Percentiles rank a stretch among this genome's conserved stretches.
Evolutionary conservation across 2,888 invertebrate genomes (phyloP).

Genomic region (Theodoxus fluviatilis): DNA sequence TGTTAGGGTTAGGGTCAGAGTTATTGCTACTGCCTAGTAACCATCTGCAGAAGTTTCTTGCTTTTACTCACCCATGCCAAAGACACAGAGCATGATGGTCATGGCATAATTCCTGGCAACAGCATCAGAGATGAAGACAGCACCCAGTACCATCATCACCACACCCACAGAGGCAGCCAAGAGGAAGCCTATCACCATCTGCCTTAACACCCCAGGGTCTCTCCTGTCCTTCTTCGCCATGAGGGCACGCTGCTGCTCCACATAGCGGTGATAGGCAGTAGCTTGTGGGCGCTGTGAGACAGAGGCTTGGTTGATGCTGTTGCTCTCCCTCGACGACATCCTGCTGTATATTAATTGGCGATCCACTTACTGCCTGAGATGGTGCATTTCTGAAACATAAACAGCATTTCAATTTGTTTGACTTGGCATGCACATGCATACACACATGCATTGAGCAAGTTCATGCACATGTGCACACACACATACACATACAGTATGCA

Average conservation of each 20-base stretch:
- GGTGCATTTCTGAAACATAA: no score
- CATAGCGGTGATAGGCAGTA: slow-evolving; percentile 33
- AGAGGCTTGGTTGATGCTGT: slow-evolving; percentile 28
- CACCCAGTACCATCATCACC: slow-evolving; percentile 51
- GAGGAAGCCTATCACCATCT: slow-evolving; percentile 56
- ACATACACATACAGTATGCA: no score
- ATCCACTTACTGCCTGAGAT: no score
- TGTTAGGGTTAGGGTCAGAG: no score
- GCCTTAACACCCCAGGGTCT: slow-evolving; percentile 47
- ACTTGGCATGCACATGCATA: no score
- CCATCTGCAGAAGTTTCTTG: no score
- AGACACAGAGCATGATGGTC: slow-evolving; percentile 58
- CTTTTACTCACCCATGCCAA: slow-evolving; percentile 57
- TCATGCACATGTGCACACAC: no score
- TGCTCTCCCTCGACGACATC: not conserved
- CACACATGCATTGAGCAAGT: no score
- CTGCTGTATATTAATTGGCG: not conserved
- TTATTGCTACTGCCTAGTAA: no score
- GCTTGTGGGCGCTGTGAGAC: slow-evolving; percentile 31
- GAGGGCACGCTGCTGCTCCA: slow-evolving; percentile 33
- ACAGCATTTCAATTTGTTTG: no score
- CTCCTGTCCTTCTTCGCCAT: slow-evolving; percentile 33
- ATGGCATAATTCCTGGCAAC: slow-evolving; percentile 49
- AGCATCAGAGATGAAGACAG: slow-evolving; percentile 52
- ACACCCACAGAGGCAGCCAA: slow-evolving; percentile 54